Base-by-base conservation (phyloP, 37 sponge, comb jelly and placozoan species). In the Axinella damicornis region DNA sequence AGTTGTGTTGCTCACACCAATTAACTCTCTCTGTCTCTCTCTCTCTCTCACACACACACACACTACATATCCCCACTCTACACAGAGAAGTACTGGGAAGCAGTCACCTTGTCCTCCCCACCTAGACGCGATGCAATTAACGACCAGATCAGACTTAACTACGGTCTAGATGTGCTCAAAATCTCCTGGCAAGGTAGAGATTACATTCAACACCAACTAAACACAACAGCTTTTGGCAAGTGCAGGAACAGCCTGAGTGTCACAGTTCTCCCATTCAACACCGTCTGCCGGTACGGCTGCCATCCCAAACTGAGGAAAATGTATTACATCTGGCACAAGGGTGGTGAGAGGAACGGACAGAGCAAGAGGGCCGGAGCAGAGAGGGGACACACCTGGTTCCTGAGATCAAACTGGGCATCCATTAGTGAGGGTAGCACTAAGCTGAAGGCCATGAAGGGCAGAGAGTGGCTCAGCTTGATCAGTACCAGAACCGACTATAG, bases 101-200 rank as follows among this genome's bases (percentile, higher is more conserved):
- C 67, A 20, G 41, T 78, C n/a, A 63, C 52, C 11, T 30, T 62
- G 9, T 46, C 46, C 9, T 46, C 46, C 9, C 46, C 9, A 4
- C 9, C 55, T 17, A 20, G 52, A 2, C 34, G 6, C 0, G 24
- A 54, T 0, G n/a, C 56, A 2, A 30, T 72, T 39, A 74, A 78
- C 52, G 90, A 90, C 84, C 90, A 90, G 66, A 69, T 31, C 12
- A 83, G 35, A 54, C 21, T 90, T 34, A 90, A 90, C 74, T 74
- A 64, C 36, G 85, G 76, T 33, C 71, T 90, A 6, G 60, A 84
- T 46, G 76, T 38, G 5, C 30, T 84, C 34, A 34, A 53, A 21
- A 61, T 84, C 0, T 5, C 31, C n/a, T 84, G 84, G 84, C 24
- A 0, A 1, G 73, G 41, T 35, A 64, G 39, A 46, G 60, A 73